phyloP scores from a whole-genome alignment of 2,113 vertebrate species.

The Rattus norvegicus region DNA sequence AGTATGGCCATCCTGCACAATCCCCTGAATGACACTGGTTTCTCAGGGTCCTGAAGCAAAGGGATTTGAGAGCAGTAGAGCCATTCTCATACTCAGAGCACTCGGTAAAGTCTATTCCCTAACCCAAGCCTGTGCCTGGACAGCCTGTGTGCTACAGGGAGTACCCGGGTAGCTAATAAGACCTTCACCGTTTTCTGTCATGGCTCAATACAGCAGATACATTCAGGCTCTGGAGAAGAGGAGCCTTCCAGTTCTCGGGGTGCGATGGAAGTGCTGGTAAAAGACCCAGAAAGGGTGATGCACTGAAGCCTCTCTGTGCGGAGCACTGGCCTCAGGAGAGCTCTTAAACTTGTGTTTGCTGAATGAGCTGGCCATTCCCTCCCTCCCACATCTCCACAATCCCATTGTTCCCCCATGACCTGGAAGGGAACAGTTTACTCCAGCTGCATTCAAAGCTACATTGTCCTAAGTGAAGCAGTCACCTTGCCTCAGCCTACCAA shows the following conservation, averaged over 20 bases:
- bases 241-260: background rate
- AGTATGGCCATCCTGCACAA: too few species aligned
- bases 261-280: background rate
- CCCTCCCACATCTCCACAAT: background rate
- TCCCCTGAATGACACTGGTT: background rate
- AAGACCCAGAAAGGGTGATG: background rate
- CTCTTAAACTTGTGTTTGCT: fast-evolving
- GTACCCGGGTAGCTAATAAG: fast-evolving
- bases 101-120: fast-evolving
- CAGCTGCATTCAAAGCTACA: background rate
- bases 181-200: background rate
- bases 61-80: too few species aligned
- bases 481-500: background rate
- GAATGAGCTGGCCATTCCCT: fast-evolving
- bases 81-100: too few species aligned
- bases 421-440: background rate
- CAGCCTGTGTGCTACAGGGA: background rate
- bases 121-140: too few species aligned
- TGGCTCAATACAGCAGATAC: background rate
- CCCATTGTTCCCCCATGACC: background rate
- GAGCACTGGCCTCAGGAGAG: background rate
- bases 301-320: background rate
- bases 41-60: background rate
- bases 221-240: background rate
- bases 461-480: background rate